Base-by-base conservation (phyloP, 2,888 invertebrate species). In the Oligia latruncula region DNA sequence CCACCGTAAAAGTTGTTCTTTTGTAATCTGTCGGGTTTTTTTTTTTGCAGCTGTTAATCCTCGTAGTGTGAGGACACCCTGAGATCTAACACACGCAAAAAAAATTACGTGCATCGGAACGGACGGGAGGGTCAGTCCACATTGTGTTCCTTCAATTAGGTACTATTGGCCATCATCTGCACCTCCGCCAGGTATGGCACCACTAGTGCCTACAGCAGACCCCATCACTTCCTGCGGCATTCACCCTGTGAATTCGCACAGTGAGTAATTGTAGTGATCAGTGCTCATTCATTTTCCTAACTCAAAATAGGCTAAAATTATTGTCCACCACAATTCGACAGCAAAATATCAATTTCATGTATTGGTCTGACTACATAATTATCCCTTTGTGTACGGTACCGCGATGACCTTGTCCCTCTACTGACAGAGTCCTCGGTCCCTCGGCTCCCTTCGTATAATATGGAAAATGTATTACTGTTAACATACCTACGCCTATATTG, bases 291-390 rank as follows among this genome's bases (percentile, higher is more conserved):
- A 13, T 13, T 4, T 13, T 52, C 8, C 29, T 1, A 52, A 13
- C 35, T 52, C 11, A 52, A 78, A 55, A 46, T 15, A 55, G 15
- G 17, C 23, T 20, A 17, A 60, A 11, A 60, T n/a, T 60, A n/a
- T 60, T 60, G 4, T 60, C n/a, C 20, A 40, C 20, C 40, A 11
- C 65, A 65, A 62, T 35, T 58, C 17, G 13, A n/a, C 17, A 64
- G n/a, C 23, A 58, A 82, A 80, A 82, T 70, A 75, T 81, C 49
- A 82, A 58, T 82, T 82, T 74, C 29, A 40, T 65, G 29, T 71
- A 81, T 74, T 64, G 75, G 62, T 49, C 74, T 70, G 74, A 82
- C 52, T 65, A 82, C 46, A 11, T 46, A 35, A 46, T 17, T 64
- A 52, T 70, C 29, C 68, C 29, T 74, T 70, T 79, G 68, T 65